These are phyloP conservation scores for Cherax quadricarinatus DNA, from an alignment of 1,140 invertebrate genomes.

Conservation along the genomic window DNA sequence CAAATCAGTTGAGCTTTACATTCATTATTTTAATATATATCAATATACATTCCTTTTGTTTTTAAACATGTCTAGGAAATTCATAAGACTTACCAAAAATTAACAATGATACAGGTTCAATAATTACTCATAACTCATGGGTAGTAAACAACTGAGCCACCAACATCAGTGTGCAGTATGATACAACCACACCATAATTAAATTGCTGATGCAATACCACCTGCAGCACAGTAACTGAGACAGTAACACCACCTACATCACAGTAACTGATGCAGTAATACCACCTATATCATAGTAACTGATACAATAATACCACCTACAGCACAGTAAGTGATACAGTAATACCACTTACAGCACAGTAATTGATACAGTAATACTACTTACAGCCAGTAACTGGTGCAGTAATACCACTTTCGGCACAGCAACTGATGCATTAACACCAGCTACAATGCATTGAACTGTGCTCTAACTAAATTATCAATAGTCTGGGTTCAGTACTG, in stretches of 20 bases:
- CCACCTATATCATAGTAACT: not conserved
- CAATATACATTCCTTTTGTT: not conserved
- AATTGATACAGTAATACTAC: no score
- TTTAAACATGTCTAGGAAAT: not conserved
- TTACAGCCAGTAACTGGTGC: no score
- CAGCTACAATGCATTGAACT: not conserved
- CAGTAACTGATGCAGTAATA: not conserved
- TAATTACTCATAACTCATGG: not conserved
- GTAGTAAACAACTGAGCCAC: no score
- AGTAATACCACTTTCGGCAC: not conserved
- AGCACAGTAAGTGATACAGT: no score
- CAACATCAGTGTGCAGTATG: no score
- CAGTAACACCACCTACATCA: not conserved
- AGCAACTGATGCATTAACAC: not conserved
- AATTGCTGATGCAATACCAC: no score
- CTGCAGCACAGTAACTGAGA: not conserved
- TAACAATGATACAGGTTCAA: not conserved
- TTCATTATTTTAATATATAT: constrained; percentile 24
- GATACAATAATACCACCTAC: no score
- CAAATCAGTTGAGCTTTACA: constrained; percentile 45
- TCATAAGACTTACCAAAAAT: not conserved
- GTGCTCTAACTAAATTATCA: not conserved
- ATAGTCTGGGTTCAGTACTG: not conserved
- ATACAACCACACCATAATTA: no score
- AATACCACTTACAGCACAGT: no score